Evolutionary conservation across 2,797 vertebrate genomes (phyloP), one percentile per base, ranked within the genome.

Genomic region (Peromyscus aztecus): DNA sequence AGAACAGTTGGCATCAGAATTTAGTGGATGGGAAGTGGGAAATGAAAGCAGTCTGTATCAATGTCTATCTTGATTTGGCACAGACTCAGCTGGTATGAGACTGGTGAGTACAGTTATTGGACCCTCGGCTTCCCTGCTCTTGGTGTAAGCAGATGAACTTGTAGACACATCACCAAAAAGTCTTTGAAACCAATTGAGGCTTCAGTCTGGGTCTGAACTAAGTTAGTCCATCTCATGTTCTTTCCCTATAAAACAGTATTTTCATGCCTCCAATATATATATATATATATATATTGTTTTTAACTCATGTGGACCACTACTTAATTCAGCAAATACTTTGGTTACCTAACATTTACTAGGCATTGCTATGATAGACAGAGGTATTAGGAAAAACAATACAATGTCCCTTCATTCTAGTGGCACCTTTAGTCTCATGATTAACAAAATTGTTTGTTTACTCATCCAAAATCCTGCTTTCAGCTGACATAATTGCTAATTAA

Each of bases 381-480:
- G n/a, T 49, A 37, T 21, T 55, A 19, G 17, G 27, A 73, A 55
- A 21, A 82, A 77, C 4, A 57, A 29, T 90, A 31, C 27, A 31
- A 10, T 73, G 17, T 63, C 17, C 16, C 34, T 86, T 11, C 61
- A 46, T 59, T 31, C 27, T 86, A 29, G 0, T 76, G 14, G 40
- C 31, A 11, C 31, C 91, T 89, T 95, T 40, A 89, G 94, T 90
- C 90, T 89, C 40, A n/a, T 76, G 46, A n/a, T 89, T 77, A 81
- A 21, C 27, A 65, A 88, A 82, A 80, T 40, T 67, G 3, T 63
- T 24, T 80, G n/a, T 89, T 86, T 80, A 63, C 27, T 77, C 34
- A 49, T 4, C 7, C 5, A 21, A 0, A 85, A 57, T 23, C 24
- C 21, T 95, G 27, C n/a, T 97, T 90, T 89, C 29, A 90, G 31